These are phyloP conservation scores for Uria aalge DNA, from an alignment of 2,113 vertebrate species.

Conservation along the genomic window DNA sequence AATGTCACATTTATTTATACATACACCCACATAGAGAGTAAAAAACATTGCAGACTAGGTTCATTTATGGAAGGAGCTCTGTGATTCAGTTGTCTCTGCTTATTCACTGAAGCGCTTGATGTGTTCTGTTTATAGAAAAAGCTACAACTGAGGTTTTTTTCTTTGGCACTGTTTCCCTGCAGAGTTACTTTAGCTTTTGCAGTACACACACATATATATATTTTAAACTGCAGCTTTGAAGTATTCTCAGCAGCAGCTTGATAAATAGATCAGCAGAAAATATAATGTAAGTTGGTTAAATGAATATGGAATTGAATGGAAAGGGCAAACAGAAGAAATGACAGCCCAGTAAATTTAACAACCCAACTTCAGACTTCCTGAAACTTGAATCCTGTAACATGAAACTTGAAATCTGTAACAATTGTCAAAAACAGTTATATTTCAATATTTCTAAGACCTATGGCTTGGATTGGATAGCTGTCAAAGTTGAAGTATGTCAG, in stretches of 20 bases:
- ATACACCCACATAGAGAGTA: conserved; percentile 46
- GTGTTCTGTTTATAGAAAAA: conserved; percentile 60
- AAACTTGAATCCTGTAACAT: background rate
- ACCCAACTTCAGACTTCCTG: background rate
- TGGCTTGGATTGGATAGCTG: background rate
- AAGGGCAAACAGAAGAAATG: background rate
- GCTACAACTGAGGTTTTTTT: conserved; percentile 39
- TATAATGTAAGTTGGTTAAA: background rate
- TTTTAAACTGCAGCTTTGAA: background rate
- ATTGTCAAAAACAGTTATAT: background rate
- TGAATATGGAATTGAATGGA: background rate
- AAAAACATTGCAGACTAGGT: conserved; percentile 1
- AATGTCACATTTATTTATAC: conserved; percentile 68
- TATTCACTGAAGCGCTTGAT: conserved; percentile 34
- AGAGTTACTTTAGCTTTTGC: conserved; percentile 35
- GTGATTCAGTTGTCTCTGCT: conserved; percentile 33
- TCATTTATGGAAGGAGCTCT: conserved; percentile 51
- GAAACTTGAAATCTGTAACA: background rate
- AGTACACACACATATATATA: background rate
- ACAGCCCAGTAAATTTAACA: background rate
- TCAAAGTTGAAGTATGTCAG: background rate
- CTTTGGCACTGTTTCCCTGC: conserved; percentile 13
- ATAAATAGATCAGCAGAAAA: conserved; percentile 19
- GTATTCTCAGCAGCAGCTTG: background rate
- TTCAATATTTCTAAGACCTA: background rate